phyloP scores from a whole-genome alignment of 1,140 invertebrate genomes.

The Tetragnatha versicolor region DNA sequence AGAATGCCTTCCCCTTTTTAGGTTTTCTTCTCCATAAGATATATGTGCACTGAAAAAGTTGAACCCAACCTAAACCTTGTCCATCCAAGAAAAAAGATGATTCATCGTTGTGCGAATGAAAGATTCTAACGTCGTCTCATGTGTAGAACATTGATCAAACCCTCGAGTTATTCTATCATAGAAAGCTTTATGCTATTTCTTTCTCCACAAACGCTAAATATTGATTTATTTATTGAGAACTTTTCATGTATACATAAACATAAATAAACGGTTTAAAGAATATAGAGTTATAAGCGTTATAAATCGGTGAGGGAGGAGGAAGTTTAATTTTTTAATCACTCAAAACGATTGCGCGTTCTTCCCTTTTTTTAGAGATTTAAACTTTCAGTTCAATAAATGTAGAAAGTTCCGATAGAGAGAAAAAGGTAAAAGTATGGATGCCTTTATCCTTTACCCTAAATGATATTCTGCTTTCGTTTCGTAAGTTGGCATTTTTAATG shows the following conservation, averaged over 20 bases:
- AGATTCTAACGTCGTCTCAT: conserved; percentile 25
- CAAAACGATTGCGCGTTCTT: background rate
- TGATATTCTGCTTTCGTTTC: no score
- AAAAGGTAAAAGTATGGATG: no score
- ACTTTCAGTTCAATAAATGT: no score
- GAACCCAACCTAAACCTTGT: conserved; percentile 14
- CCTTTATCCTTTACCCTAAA: no score
- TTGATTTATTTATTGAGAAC: conserved; percentile 46
- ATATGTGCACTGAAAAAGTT: no score
- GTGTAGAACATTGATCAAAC: conserved; percentile 30
- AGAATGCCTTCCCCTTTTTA: no score
- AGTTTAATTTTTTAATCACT: background rate
- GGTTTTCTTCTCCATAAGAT: no score
- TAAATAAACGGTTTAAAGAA: conserved; percentile 12
- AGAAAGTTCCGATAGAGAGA: no score
- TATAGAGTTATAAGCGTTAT: background rate
- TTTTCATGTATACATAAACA: conserved; percentile 46
- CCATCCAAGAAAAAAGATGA: background rate
- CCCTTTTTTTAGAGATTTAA: no score
- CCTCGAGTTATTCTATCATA: conserved; percentile 17
- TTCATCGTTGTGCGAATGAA: conserved; percentile 41
- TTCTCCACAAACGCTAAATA: conserved; percentile 24
- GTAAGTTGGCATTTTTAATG: no score
- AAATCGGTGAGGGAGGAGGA: conserved; percentile 6
- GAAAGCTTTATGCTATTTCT: conserved; percentile 35